Evolutionary conservation across 2,888 invertebrate species (phyloP).

Genomic region (Monoplex corrugatus): DNA sequence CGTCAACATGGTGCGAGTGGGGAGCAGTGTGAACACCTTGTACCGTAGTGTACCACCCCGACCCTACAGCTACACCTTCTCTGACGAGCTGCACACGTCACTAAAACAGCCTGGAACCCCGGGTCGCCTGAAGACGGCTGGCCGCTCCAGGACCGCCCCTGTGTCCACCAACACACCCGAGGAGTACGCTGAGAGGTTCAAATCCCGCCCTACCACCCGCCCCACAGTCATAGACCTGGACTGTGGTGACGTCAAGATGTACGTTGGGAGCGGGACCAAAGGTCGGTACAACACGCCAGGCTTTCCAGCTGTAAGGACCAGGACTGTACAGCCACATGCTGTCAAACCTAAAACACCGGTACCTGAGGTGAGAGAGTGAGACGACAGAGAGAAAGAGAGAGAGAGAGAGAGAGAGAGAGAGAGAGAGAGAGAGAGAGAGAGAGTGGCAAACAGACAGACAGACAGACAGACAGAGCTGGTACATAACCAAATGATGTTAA

Average conservation of each 20-base stretch:
- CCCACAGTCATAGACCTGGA: constrained; percentile 71
- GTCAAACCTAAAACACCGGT: not conserved
- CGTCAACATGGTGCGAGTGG: not conserved
- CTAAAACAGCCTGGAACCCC: constrained; percentile 24
- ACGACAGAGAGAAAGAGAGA: not conserved
- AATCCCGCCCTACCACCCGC: constrained; percentile 66
- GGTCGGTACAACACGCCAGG: constrained; percentile 15
- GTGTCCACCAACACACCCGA: constrained; percentile 66
- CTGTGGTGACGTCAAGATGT: constrained; percentile 53
- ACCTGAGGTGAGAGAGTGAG: not conserved
- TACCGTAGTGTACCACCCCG: constrained; percentile 69
- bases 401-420: not conserved
- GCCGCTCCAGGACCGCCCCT: constrained; percentile 59
- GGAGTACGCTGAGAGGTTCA: constrained; percentile 70
- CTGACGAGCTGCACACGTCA: constrained; percentile 59
- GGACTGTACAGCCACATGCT: too few relatives aligned
- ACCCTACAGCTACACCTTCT: constrained; percentile 63
- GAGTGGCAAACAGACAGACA: not conserved
- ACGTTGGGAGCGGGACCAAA: not conserved
- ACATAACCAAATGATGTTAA: too few relatives aligned
- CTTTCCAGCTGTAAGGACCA: constrained; percentile 27
- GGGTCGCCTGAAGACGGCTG: not conserved
- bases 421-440: not conserved
- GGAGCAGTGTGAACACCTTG: constrained; percentile 55
- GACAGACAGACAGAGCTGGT: not conserved